Conservation (phyloP, 2,888 invertebrate species). For the Phyllotreta cruciferae region DNA sequence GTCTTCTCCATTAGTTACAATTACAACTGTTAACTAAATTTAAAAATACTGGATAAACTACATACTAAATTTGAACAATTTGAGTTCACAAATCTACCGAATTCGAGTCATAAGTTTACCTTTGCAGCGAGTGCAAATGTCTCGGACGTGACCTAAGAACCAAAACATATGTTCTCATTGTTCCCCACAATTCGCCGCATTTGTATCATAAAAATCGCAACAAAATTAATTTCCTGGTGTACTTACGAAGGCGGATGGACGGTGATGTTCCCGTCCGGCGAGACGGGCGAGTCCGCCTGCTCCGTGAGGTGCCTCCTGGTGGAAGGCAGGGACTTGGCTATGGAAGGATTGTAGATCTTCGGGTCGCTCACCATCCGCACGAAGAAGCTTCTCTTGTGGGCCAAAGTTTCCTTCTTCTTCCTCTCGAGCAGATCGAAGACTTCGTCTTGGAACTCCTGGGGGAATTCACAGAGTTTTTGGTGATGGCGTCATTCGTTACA, state of each 20-base stretch:
- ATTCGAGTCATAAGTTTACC: constrained; percentile 21
- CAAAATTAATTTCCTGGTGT: constrained; percentile 1
- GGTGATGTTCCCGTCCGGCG: constrained; percentile 59
- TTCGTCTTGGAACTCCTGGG: constrained; percentile 70
- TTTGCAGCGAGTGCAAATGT: constrained; percentile 26
- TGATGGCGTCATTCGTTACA: too few relatives aligned
- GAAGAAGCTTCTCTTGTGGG: constrained; percentile 93
- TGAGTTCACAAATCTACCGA: neutral
- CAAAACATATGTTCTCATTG: neutral
- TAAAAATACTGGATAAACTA: neutral
- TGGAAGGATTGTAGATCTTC: constrained; percentile 93
- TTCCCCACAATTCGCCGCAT: constrained; percentile 5
- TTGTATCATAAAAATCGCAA: constrained; percentile 1
- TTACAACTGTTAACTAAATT: too few relatives aligned
- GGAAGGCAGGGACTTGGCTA: constrained; percentile 76
- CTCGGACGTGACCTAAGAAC: constrained; percentile 14
- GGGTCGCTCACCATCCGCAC: constrained; percentile 98
- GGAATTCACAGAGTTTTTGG: too few relatives aligned
- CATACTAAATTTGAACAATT: neutral
- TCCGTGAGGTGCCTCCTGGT: constrained; percentile 65
- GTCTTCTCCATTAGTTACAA: too few relatives aligned
- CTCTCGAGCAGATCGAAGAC: constrained; percentile 77
- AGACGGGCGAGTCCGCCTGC: constrained; percentile 55
- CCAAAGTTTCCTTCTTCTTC: constrained; percentile 80
- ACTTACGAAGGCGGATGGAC: constrained; percentile 61